Evolutionary conservation across 2,888 invertebrate genomes (phyloP).

Genomic region (Malthinus seriepunctatus): DNA sequence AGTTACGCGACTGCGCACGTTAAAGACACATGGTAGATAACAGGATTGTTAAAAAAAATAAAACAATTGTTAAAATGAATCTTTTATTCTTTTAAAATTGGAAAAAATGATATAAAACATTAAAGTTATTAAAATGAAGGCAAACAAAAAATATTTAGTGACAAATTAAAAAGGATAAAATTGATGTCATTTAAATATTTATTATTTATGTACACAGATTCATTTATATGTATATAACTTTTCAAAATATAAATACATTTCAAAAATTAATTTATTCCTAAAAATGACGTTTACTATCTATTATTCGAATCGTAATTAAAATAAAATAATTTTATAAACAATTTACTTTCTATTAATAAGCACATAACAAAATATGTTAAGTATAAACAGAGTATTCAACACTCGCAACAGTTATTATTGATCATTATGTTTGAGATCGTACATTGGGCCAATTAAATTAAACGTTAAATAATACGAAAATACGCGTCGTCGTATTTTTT

Average conservation of each 20-base stretch:
- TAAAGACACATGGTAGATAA: no score
- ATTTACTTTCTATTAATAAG: conserved; percentile 29
- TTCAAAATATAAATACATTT: conserved; percentile 5
- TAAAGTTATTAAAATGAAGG: no score
- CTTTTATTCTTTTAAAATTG: no score
- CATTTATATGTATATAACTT: neutral
- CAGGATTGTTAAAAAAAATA: no score
- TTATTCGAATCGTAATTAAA: conserved; percentile 14
- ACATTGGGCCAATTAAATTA: conserved; percentile 41
- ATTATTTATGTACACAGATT: conserved; percentile 7
- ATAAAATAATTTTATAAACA: conserved; percentile 14
- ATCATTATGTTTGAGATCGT: conserved; percentile 43
- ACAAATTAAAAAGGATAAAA: neutral
- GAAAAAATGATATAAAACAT: no score
- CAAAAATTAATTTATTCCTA: neutral
- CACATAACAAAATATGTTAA: conserved; percentile 32
- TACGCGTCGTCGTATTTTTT: conserved; percentile 35
- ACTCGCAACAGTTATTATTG: conserved; percentile 44
- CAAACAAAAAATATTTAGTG: no score
- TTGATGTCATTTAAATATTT: conserved; percentile 1
- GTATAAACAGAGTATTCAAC: conserved; percentile 28
- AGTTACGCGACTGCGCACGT: no score
- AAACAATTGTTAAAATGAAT: no score
- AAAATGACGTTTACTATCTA: conserved; percentile 3
- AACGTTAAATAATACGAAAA: conserved; percentile 38